phyloP scores from a whole-genome alignment of 30 jellyfish, hydroid and myxozoan species.

The Aurelia sp. region DNA sequence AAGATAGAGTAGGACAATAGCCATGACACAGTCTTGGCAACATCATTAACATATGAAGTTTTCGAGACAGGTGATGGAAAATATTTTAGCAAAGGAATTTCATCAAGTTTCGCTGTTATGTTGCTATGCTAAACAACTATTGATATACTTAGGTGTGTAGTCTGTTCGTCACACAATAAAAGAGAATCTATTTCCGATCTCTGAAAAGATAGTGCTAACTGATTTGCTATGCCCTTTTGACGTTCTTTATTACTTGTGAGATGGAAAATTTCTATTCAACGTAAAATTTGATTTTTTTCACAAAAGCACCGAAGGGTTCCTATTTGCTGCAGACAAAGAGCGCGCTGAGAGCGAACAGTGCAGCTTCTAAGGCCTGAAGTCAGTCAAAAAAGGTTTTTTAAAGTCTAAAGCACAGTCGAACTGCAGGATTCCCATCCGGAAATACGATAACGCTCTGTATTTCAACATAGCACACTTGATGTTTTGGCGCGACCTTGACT shows the following conservation, averaged over 20 bases:
- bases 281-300: constrained; percentile 64
- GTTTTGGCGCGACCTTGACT: no score
- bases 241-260: constrained; percentile 1
- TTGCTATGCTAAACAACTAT: constrained; percentile 30
- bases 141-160: constrained; percentile 26
- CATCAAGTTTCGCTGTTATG: neutral
- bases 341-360: constrained; percentile 43
- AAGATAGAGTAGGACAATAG: neutral
- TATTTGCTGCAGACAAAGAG: constrained; percentile 21
- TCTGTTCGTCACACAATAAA: constrained; percentile 45
- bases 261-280: constrained; percentile 38
- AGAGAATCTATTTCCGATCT: constrained; percentile 62
- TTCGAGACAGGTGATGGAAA: neutral
- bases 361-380: no score
- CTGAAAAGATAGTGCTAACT: constrained; percentile 37
- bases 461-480: no score
- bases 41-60: constrained; percentile 1
- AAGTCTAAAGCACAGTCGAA: no score
- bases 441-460: no score
- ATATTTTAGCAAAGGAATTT: neutral
- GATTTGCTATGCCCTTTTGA: constrained; percentile 26
- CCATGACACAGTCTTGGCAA: constrained; percentile 10
- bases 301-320: constrained; percentile 71
- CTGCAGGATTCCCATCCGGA: no score
- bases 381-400: no score